Conservation (phyloP, 2,888 invertebrate genomes). For the Rugalucina vietnamica region DNA sequence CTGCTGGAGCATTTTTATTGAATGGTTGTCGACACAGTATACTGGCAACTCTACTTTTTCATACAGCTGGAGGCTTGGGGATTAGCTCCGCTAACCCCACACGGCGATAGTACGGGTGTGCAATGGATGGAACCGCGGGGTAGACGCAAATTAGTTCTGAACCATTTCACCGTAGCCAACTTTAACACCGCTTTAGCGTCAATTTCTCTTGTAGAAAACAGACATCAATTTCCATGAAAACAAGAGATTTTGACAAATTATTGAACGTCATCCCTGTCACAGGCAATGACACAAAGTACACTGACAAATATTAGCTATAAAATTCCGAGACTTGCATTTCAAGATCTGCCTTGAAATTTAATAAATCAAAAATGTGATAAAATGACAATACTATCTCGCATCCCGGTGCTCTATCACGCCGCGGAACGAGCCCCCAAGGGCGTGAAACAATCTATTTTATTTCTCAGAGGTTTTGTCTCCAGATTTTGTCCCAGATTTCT, state of each 20-base stretch:
- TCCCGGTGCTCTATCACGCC: not conserved
- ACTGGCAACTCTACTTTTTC: no score
- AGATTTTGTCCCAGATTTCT: not conserved
- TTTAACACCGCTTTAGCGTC: no score
- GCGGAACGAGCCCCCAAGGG: conserved; percentile 21
- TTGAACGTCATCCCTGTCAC: not conserved
- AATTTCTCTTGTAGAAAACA: no score
- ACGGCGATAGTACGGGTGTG: no score
- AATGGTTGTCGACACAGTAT: no score
- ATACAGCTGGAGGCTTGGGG: no score
- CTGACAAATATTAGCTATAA: conserved; percentile 14
- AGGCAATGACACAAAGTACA: not conserved
- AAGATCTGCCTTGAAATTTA: conserved; percentile 1
- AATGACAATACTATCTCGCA: not conserved
- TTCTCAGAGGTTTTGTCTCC: conserved; percentile 58
- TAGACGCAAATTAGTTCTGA: no score
- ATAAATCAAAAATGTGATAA: not conserved
- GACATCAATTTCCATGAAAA: no score
- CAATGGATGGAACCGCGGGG: no score
- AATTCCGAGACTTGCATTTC: conserved; percentile 7
- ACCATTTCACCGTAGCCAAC: no score
- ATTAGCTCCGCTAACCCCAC: no score
- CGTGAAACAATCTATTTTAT: conserved; percentile 57
- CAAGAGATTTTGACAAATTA: conserved; percentile 15
- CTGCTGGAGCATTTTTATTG: no score